Base-by-base conservation (phyloP, 2,888 invertebrate species). In the Eupithecia pulchellata region DNA sequence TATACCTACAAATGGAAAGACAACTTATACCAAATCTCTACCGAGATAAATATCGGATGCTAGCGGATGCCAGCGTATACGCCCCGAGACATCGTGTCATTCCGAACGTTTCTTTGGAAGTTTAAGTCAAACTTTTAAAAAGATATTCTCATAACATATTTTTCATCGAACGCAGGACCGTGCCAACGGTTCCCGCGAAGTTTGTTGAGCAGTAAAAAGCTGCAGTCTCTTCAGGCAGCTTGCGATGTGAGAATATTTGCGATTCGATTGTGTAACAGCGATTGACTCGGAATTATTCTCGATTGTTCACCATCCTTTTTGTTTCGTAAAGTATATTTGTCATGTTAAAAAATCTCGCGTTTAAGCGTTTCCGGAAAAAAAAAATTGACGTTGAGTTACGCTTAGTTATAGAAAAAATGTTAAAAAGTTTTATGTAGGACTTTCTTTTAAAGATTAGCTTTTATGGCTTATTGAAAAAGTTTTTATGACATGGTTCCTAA, bases 201-300 rank as follows among this genome's bases (percentile, higher is more conserved):
- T 87, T 86, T 81, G 84, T 81, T 80, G 75, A 75, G 78, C 82
- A 83, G 79, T 80, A 82, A 83, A 86, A 85, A 84, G 79, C 78
- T 72, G 70, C 36, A 73, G 73, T 60, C 71, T 47, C 73, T 68
- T 60, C 65, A 68, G 69, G 66, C 65, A 62, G 58, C 68, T 61
- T 27, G 68, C 68, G 57, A 72, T 75, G 68, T 66, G 70, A 60
- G 69, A 69, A 36, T 73, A 67, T 71, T 73, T 70, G 63, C 62
- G 47, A 68, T 58, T 11, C 71, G 69, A 67, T 69, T 69, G 64
- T 73, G 61, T 66, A 69, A 57, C 72, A 68, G 63, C 60, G 68
- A 72, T 68, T 25, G 57, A 68, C 57, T 68, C 58, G 62, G 72
- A 69, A 69, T 72, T 62, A 65, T 63, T 68, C 68, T 68, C 20